These are phyloP conservation scores for Chanos chanos DNA, from an alignment of 2,797 vertebrate species.

Conservation along the genomic window DNA sequence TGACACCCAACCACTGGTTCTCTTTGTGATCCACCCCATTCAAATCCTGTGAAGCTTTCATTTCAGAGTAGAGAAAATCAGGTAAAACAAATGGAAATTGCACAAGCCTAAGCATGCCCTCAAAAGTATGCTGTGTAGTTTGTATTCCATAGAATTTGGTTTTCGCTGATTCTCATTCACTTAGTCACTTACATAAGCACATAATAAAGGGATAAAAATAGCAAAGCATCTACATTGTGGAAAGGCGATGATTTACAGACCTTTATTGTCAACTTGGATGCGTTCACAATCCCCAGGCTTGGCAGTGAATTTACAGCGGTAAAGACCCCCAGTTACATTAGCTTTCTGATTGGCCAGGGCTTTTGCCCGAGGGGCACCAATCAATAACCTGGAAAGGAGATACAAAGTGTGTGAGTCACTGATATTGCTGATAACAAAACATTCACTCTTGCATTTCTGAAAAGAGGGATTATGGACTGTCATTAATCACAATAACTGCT, in stretches of 20 bases:
- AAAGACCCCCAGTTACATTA: slow-evolving; percentile 83
- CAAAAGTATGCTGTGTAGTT: too few species aligned
- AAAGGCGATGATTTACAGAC: slow-evolving; percentile 65
- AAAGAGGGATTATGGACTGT: too few species aligned
- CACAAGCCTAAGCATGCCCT: too few species aligned
- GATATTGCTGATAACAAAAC: too few species aligned
- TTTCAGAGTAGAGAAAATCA: slow-evolving; percentile 46
- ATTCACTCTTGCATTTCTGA: too few species aligned
- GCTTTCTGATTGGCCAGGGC: slow-evolving; percentile 62
- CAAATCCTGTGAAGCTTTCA: slow-evolving; percentile 9
- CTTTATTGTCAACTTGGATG: slow-evolving; percentile 74
- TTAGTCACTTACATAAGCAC: too few species aligned
- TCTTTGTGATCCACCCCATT: slow-evolving; percentile 71
- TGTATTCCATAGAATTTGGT: too few species aligned
- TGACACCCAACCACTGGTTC: slow-evolving; percentile 90
- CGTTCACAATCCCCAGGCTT: slow-evolving; percentile 67
- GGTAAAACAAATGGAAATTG: not conserved
- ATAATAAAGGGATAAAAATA: too few species aligned
- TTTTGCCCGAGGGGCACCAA: slow-evolving; percentile 83
- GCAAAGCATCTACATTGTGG: too few species aligned
- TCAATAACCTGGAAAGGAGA: slow-evolving; percentile 73
- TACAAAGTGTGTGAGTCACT: not conserved
- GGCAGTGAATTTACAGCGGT: slow-evolving; percentile 78
- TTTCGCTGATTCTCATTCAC: too few species aligned
- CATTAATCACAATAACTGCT: too few species aligned